Base-by-base conservation (phyloP, 2,888 invertebrate species). In the Aplocera efformata region DNA sequence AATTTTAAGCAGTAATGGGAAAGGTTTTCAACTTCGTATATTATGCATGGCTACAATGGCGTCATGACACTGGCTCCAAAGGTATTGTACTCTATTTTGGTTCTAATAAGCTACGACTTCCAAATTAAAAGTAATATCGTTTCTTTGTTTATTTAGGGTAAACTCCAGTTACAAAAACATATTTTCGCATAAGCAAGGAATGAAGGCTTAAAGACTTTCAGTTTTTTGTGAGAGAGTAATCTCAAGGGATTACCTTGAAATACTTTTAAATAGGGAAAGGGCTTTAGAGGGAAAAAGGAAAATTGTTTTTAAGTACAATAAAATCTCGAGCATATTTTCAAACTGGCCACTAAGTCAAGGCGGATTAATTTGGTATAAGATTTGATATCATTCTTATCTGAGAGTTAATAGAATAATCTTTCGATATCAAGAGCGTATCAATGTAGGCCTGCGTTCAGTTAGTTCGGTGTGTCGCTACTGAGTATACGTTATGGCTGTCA, bases 231-330 rank as follows among this genome's bases (percentile, higher is more conserved):
- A 68, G n/a, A n/a, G n/a, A 74, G 74, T 76, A 78, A 80, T 81
- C 79, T 79, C 69, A 69, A 70, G 67, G 78, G 79, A 83, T 85
- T 82, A 82, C 76, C 67, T 70, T 72, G 66, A 73, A 79, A 79
- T 74, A 75, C 72, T 78, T 79, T 71, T 55, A 65, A 60, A 72
- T 71, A 72, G 70, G 63, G 63, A 63, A 55, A 22, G 54, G 53
- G 36, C 45, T 40, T 42, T 40, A 48, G 56, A 55, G 53, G 59
- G 49, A 56, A 58, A 71, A 72, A 74, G 69, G 62, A 60, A 58
- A 63, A 66, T 66, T 70, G 58, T 69, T 76, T 74, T 66, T 67
- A 63, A 59, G 55, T 28, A 39, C 10, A 24, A 42, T 60, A 64
- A 43, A 32, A 25, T 17, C 13, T 3, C 24, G 8, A 17, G 13